Percentiles rank a stretch among this genome's conserved stretches.
Conservation (phyloP, 2,888 invertebrate species). For the Orthosia gracilis region DNA sequence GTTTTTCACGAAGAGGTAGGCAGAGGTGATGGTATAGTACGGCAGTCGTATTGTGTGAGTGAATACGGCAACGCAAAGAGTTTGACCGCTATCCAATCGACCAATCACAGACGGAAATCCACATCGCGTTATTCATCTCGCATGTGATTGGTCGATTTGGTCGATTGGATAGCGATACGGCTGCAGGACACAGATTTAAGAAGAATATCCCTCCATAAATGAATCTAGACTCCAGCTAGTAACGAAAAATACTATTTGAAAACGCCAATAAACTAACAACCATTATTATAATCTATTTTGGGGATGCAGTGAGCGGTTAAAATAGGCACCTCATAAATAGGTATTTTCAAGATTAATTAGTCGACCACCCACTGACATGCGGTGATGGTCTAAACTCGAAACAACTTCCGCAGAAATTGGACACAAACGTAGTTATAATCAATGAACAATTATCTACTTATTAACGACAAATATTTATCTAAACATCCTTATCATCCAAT, state of each 20-base stretch:
- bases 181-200: too few species aligned
- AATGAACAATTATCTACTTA: slow-evolving; percentile 5
- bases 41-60: too few species aligned
- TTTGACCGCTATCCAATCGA: too few species aligned
- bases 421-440: background rate
- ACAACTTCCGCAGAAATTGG: slow-evolving; percentile 19
- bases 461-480: slow-evolving; percentile 6
- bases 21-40: background rate
- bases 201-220: too few species aligned
- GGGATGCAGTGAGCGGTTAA: background rate
- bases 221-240: too few species aligned
- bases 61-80: too few species aligned
- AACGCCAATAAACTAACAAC: background rate
- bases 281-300: too few species aligned
- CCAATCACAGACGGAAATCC: too few species aligned
- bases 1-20: background rate
- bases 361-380: slow-evolving; percentile 5
- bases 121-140: too few species aligned
- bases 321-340: background rate
- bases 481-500: slow-evolving; percentile 39
- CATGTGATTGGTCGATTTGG: too few species aligned
- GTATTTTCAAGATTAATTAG: background rate
- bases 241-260: too few species aligned
- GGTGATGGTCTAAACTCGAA: background rate
- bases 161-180: too few species aligned